A percentile compares a stretch with the other conserved stretches of the same genome.
These are phyloP conservation scores for Malthinus seriepunctatus DNA, from an alignment of 2,888 invertebrate species.

Conservation along the genomic window DNA sequence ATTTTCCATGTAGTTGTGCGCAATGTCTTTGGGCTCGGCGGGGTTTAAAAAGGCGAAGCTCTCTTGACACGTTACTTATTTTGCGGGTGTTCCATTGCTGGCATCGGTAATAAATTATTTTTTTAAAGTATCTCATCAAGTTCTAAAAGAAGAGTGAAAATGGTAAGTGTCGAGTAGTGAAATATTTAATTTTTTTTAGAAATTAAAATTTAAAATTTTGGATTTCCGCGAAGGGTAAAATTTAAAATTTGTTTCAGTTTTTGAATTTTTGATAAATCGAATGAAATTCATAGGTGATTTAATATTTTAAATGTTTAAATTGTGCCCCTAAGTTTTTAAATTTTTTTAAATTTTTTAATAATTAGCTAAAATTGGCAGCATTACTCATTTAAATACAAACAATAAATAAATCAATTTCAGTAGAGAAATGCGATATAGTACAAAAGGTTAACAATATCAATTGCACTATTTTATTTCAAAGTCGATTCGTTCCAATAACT, in stretches of 20 bases:
- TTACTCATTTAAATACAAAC: no score
- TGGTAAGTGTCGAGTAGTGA: background rate
- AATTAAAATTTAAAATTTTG: background rate
- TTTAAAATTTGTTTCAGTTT: background rate
- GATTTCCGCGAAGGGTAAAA: background rate
- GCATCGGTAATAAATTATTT: slow-evolving; percentile 36
- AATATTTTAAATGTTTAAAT: no score
- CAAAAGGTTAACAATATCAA: no score
- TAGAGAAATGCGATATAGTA: no score
- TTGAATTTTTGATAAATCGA: no score
- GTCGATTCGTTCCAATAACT: no score
- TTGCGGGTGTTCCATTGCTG: slow-evolving; percentile 49
- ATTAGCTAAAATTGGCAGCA: no score
- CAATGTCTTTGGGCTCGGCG: slow-evolving; percentile 18
- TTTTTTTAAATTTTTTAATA: no score
- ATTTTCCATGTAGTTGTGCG: slow-evolving; percentile 14
- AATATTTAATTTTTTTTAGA: background rate
- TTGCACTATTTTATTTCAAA: no score
- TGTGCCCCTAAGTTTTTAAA: no score
- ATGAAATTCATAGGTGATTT: no score
- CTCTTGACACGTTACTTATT: slow-evolving; percentile 25
- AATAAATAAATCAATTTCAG: no score
- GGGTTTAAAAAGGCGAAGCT: slow-evolving; percentile 24
- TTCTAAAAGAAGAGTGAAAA: background rate
- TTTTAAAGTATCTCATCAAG: background rate